phyloP scores from a whole-genome alignment of 2,797 vertebrate species.

The Enteromius radiatus region DNA sequence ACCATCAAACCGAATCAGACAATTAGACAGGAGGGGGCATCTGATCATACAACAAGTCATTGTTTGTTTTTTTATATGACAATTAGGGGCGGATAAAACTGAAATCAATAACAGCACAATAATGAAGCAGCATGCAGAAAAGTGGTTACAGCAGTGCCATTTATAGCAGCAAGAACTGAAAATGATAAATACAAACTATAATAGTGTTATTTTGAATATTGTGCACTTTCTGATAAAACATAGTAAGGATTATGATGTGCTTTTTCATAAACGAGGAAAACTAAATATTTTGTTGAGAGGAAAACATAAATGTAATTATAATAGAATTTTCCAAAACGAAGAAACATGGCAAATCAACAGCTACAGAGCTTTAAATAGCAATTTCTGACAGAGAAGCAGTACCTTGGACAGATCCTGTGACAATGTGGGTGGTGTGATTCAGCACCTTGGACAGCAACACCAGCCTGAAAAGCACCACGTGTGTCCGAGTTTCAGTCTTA shows the following conservation, averaged over 20 bases:
- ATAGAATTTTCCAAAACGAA: neutral
- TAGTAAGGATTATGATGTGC: neutral
- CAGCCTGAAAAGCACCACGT: conserved; percentile 47
- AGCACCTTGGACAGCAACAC: conserved; percentile 64
- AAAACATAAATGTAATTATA: neutral
- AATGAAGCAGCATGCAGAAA: conserved; percentile 8
- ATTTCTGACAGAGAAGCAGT: conserved; percentile 57
- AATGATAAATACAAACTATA: neutral
- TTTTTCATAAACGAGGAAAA: neutral
- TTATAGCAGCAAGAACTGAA: neutral
- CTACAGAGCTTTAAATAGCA: conserved; percentile 17
- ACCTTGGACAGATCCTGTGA: conserved; percentile 67
- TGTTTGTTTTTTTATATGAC: neutral
- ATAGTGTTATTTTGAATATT: neutral
- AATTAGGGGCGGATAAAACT: neutral
- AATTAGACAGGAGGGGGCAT: neutral
- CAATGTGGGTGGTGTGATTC: conserved; percentile 57
- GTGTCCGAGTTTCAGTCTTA: conserved; percentile 49
- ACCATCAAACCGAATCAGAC: neutral
- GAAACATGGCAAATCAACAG: neutral
- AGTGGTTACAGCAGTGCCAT: neutral
- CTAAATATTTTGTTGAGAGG: neutral
- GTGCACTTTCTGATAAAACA: neutral
- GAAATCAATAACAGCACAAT: neutral
- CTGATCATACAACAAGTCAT: neutral